Conservation (phyloP, 2,113 vertebrate species). For the Ramphastos sulfuratus region DNA sequence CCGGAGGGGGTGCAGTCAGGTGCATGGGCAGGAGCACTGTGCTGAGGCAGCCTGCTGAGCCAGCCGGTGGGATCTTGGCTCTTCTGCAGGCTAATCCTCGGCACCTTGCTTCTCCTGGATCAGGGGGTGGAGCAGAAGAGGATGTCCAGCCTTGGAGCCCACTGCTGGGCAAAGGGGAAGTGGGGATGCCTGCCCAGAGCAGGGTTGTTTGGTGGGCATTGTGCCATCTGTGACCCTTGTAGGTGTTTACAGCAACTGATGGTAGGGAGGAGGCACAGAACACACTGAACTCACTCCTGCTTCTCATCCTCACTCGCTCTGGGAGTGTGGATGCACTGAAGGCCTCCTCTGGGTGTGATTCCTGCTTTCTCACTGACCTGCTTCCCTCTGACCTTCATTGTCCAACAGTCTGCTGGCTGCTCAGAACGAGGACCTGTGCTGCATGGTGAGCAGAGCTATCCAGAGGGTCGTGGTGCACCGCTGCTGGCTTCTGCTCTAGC, state of each 20-base stretch:
- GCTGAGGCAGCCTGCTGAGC: neutral
- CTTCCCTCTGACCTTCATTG: neutral
- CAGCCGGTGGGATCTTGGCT: neutral
- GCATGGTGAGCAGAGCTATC: neutral
- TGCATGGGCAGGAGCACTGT: neutral
- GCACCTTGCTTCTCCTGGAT: neutral
- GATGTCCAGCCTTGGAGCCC: neutral
- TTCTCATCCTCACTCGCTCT: fast-evolving
- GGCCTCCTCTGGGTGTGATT: neutral
- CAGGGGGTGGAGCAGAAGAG: neutral
- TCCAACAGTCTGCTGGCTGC: neutral
- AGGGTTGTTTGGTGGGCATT: neutral
- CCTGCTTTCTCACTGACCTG: neutral
- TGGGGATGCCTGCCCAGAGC: neutral
- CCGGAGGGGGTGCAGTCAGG: neutral
- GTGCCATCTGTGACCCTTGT: fast-evolving
- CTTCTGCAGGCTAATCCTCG: neutral
- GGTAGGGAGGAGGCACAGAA: neutral
- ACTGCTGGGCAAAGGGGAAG: neutral
- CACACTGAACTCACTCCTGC: neutral
- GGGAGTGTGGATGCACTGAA: fast-evolving
- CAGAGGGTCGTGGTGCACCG: neutral
- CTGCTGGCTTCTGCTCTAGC: neutral
- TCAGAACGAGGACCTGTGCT: neutral
- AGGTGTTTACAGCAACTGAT: fast-evolving